Evolutionary conservation across 2,888 invertebrate genomes (phyloP), one percentile per base, ranked within the genome.

Genomic region (Zonitis immaculata): DNA sequence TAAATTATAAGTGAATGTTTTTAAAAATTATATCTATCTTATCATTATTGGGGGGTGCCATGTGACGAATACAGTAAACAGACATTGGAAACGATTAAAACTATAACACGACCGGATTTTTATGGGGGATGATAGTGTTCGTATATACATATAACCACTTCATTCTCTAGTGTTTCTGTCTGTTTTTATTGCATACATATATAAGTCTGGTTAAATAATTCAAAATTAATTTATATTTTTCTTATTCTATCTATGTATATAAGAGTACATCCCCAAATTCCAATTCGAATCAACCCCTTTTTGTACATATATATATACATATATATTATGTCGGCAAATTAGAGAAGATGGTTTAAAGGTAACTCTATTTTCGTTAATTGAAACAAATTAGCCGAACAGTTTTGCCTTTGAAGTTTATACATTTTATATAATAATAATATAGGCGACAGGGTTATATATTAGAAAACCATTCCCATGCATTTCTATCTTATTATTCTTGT

Each of bases 301-400:
- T 49, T 52, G 16, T 39, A 26, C 45, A 52, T 55, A 49, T 55
- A 51, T 49, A 49, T n/a, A n/a, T n/a, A n/a, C n/a, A n/a, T n/a
- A n/a, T n/a, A 48, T 3, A 35, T 18, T 14, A 52, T 48, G 49
- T 52, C 28, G 49, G 52, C 30, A 55, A 58, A 58, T 62, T 59
- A 61, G 60, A 64, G 61, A 65, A 67, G 67, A 69, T 63, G 61
- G 35, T 65, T 67, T 64, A 64, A 66, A 65, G 65, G 64, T 70
- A 72, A 72, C 72, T 71, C 66, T 67, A 70, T 73, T 73, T 70
- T 65, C 69, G 18, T 61, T 73, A 72, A 73, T 73, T 73, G 72
- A 71, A 71, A 69, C 69, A 67, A 73, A 73, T 73, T 71, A 72
- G 70, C 63, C 61, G 62, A 63, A 64, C 65, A 61, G 65, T 67